These are phyloP conservation scores for Pterocles orientalis DNA, from an alignment of 2,113 vertebrate genomes.

Conservation along the genomic window DNA sequence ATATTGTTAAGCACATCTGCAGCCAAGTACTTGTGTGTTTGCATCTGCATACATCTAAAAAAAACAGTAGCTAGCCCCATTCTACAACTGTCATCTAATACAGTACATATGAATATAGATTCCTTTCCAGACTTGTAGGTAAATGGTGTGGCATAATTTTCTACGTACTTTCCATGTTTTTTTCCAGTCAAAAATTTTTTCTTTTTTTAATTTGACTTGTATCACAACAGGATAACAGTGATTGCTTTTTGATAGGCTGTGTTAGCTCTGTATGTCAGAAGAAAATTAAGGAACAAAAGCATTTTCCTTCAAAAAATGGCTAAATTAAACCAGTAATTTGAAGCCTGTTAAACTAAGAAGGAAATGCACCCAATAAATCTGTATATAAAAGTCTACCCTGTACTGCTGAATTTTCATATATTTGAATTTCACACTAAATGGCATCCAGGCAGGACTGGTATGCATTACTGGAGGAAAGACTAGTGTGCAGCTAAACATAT, in stretches of 20 bases:
- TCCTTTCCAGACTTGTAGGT: neutral
- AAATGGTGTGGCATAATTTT: neutral
- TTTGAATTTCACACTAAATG: neutral
- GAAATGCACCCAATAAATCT: neutral
- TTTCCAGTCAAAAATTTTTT: neutral
- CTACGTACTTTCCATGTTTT: accelerated
- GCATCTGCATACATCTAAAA: neutral
- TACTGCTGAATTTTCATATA: neutral
- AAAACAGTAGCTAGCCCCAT: neutral
- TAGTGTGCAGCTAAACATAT: neutral
- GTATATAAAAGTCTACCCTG: neutral
- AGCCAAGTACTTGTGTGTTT: neutral
- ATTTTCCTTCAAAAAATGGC: neutral
- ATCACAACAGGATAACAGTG: neutral
- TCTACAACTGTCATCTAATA: neutral
- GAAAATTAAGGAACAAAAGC: neutral
- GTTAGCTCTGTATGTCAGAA: neutral
- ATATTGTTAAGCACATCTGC: neutral
- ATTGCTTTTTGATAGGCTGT: neutral
- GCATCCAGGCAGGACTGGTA: neutral
- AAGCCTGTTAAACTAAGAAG: neutral
- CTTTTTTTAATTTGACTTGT: neutral
- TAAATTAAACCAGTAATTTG: neutral
- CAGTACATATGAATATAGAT: neutral
- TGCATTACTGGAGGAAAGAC: neutral